A percentile compares a stretch with the other conserved stretches of the same genome.
Conservation (phyloP, 1,140 invertebrate genomes). For the Eriocheir sinensis region DNA sequence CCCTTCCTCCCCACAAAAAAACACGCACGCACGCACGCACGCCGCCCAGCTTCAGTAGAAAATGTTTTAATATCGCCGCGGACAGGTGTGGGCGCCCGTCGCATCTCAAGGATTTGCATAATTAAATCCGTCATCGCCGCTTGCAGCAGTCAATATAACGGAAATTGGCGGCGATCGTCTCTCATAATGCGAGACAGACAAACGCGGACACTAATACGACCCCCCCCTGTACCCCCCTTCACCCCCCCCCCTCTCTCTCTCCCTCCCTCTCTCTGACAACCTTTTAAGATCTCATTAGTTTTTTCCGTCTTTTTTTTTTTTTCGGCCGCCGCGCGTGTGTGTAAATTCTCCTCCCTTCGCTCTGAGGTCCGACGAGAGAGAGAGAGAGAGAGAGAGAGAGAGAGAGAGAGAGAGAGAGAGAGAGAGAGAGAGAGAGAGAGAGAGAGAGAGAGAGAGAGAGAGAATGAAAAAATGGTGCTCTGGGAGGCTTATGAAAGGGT, state of each 20-base stretch:
- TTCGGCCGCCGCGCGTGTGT: background rate
- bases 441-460: conserved; percentile 28
- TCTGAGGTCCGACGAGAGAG: background rate
- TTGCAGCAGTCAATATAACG: background rate
- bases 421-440: conserved; percentile 45
- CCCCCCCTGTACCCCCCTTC: background rate
- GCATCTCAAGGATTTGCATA: conserved; percentile 12
- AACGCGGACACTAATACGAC: background rate
- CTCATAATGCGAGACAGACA: conserved; percentile 14
- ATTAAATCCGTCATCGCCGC: background rate
- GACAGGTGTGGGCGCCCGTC: background rate
- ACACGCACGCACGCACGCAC: background rate
- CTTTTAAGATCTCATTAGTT: background rate
- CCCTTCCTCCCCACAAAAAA: too few relatives aligned
- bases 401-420: conserved; percentile 23
- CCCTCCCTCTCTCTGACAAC: background rate
- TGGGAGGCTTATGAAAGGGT: too few relatives aligned
- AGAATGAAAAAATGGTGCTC: too few relatives aligned
- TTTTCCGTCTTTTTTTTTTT: background rate
- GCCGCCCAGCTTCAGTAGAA: background rate
- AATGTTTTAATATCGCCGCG: background rate
- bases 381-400: conserved; percentile 28
- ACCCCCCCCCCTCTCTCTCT: background rate
- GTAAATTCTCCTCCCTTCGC: background rate
- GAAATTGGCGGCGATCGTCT: background rate